Evolutionary conservation across 2,113 vertebrate genomes (phyloP), one percentile per base, ranked within the genome.

Genomic region (Peromyscus leucopus): DNA sequence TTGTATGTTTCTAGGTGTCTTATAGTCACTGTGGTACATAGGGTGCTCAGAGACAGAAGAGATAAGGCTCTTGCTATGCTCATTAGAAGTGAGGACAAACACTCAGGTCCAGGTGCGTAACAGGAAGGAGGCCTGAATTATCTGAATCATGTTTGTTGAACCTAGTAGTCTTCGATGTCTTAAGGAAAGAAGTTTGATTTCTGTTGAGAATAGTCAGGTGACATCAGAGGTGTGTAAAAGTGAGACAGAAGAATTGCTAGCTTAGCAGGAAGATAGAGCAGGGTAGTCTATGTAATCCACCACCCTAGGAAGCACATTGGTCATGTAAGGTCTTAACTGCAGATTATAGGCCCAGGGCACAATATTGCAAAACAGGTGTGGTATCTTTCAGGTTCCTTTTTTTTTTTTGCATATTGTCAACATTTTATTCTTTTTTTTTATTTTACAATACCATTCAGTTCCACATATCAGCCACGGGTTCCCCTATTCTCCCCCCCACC

Each of bases 241-340:
- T 51, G 21, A 61, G 21, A 36, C 3, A 13, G 17, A 57, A 83
- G 86, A 26, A 33, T 74, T 36, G 7, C 10, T 59, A 4, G 5
- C 19, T 36, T 24, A 71, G 76, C 4, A 31, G 28, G 5, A 69
- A 13, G 39, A 16, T 36, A 1, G 16, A 63, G 3, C 0, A 0
- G 2, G 1, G 2, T 31, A 55, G 0, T 46, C 0, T 33, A 36
- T 31, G 2, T 33, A 8, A 57, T n/a, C 0, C 31, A 26, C 15
- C 36, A 13, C 3, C 39, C 57, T 63, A 24, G 22, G 61, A n/a
- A 24, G 39, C 39, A 19, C 28, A 36, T 16, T 79, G 28, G 9
- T 57, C 22, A 5, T 10, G 24, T 74, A 89, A 42, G 2, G 42
- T 10, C 65, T 89, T 24, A 42, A 24, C 5, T 71, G 31, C 8